Evolutionary conservation across 2,113 vertebrate genomes (phyloP), one percentile per base, ranked within the genome.

Genomic region (Gymnobelideus leadbeateri): DNA sequence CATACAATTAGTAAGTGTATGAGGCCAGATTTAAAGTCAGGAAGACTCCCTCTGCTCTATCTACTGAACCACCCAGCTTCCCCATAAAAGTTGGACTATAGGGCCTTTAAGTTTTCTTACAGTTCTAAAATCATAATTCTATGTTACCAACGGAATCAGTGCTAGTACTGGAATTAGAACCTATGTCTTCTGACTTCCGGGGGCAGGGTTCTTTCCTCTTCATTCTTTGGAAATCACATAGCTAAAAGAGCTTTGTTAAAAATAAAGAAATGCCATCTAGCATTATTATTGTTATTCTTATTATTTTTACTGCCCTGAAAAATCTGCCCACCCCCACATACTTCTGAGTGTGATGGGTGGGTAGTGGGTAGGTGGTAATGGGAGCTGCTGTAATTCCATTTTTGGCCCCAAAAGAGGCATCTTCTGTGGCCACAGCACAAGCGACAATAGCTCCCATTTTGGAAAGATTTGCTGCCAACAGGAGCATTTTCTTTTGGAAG

Each of bases 401-500:
- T n/a, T n/a, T 77, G 92, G 96, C 96, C 93, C 92, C 96, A 97
- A 97, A 97, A 97, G 97, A 98, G 52, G 98, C 96, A 92, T 97
- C 97, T 96, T 96, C 95, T 92, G 21, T 12, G 54, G 91, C 95
- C 97, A 94, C 96, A 94, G 97, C 95, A 96, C 96, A 97, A 95
- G 96, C 54, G 93, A 97, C 97, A 95, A 97, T 98, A 97, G 97
- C 97, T 98, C 97, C 96, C 96, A 95, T 96, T 97, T 95, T 95
- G 97, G 95, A 94, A 94, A 61, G 0, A 24, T 94, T 97, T 43
- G 77, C 96, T 96, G 98, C 98, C 95, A 97, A 90, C 47, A 6
- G 95, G 93, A 96, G 96, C 94, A 96, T 97, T 98, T 97, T 96
- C 97, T 98, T 93, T 97, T 95, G 96, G 98, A 98, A 97, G 97